Evolutionary conservation across 2,113 vertebrate species (phyloP).

Genomic region (Benthochromis sp.): DNA sequence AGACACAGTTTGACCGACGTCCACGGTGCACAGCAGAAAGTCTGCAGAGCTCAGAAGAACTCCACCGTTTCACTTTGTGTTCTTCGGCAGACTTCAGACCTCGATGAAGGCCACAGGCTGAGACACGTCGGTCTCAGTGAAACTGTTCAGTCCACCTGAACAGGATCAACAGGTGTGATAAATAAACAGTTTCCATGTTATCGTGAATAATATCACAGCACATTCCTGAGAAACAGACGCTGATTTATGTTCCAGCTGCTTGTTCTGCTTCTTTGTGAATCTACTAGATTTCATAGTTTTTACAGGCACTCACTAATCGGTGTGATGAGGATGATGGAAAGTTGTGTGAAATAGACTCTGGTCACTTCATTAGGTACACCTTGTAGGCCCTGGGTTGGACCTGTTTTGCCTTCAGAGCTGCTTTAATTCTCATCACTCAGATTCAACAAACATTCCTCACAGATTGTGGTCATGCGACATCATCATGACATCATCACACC

Average conservation of each 20-base stretch:
- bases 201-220: neutral
- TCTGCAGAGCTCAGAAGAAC: neutral
- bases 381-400: fast-evolving
- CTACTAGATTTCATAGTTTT: fast-evolving
- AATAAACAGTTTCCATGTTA: neutral
- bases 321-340: fast-evolving
- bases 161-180: neutral
- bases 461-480: fast-evolving
- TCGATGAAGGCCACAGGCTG: neutral
- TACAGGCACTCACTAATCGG: fast-evolving
- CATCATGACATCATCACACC: neutral
- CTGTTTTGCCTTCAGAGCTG: neutral
- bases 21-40: neutral
- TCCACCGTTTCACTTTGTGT: fast-evolving
- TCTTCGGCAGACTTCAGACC: neutral
- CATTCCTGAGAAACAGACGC: neutral
- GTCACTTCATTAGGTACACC: neutral
- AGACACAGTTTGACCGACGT: neutral
- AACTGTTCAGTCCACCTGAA: neutral
- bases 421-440: neutral
- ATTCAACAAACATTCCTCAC: neutral
- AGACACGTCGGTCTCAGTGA: neutral
- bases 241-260: neutral
- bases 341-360: neutral
- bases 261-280: too few species aligned